phyloP scores from a whole-genome alignment of 2,888 invertebrate genomes.

The Dryocosmus kuriphilus region DNA sequence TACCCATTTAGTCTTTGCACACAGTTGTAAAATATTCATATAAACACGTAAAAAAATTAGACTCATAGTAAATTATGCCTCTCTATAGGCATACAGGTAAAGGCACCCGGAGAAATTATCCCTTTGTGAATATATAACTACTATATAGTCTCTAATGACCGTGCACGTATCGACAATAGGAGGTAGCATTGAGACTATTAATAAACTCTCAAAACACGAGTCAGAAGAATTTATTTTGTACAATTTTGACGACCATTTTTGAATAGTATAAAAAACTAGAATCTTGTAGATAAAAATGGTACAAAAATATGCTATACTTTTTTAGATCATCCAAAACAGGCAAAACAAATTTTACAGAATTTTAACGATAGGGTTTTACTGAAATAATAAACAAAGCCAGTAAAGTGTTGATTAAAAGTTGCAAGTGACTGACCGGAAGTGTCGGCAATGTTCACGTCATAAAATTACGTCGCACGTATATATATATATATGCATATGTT shows the following conservation, averaged over 20 bases:
- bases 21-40: slow-evolving; percentile 4
- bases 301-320: too few relatives aligned
- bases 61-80: background rate
- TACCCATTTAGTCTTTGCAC: background rate
- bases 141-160: background rate
- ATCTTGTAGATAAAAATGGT: too few relatives aligned
- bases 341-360: background rate
- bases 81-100: background rate
- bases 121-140: slow-evolving; percentile 10
- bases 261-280: too few relatives aligned
- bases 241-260: too few relatives aligned
- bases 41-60: slow-evolving; percentile 12
- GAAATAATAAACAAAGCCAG: background rate
- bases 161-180: background rate
- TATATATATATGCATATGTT: background rate
- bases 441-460: slow-evolving; percentile 51
- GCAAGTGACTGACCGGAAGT: slow-evolving; percentile 40
- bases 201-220: background rate
- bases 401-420: slow-evolving; percentile 9
- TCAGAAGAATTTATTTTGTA: background rate
- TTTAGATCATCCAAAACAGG: background rate
- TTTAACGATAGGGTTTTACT: background rate
- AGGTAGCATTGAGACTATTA: slow-evolving; percentile 4
- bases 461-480: slow-evolving; percentile 43
- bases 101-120: slow-evolving; percentile 22